phyloP scores from a whole-genome alignment of 2,113 vertebrate genomes.

The Nansenia antarctica region DNA sequence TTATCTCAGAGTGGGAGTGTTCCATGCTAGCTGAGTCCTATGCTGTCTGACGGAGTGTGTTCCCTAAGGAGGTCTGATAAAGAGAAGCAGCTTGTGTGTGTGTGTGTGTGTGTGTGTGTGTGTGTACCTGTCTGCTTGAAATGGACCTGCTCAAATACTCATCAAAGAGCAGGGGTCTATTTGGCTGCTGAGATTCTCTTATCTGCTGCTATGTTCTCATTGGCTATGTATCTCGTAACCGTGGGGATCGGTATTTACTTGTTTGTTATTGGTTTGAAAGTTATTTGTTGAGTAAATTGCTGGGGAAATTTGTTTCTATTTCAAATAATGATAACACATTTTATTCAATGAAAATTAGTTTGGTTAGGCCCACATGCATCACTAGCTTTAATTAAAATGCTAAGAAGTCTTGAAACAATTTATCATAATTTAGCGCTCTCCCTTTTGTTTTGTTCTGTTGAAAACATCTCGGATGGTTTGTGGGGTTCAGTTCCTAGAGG shows the following conservation, averaged over 20 bases:
- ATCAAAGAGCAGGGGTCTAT: neutral
- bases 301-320: constrained; percentile 24
- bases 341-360: constrained; percentile 36
- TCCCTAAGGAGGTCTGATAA: too few relatives aligned
- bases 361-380: constrained; percentile 35
- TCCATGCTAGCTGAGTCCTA: too few relatives aligned
- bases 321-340: constrained; percentile 40
- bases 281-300: constrained; percentile 24
- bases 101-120: neutral
- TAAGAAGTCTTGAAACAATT: constrained; percentile 40
- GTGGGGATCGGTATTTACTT: neutral
- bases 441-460: constrained; percentile 19
- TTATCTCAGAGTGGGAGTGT: too few relatives aligned
- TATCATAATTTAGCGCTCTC: constrained; percentile 41
- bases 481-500: too few relatives aligned
- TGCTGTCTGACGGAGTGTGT: too few relatives aligned
- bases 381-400: constrained; percentile 54
- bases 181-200: neutral
- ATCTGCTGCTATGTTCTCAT: neutral
- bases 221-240: neutral
- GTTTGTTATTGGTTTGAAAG: constrained; percentile 21
- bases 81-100: neutral
- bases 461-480: constrained; percentile 5
- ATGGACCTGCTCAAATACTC: too few relatives aligned
- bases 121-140: neutral